These are phyloP conservation scores for Salvelinus alpinus DNA, from an alignment of 2,113 vertebrate species.

Conservation along the genomic window DNA sequence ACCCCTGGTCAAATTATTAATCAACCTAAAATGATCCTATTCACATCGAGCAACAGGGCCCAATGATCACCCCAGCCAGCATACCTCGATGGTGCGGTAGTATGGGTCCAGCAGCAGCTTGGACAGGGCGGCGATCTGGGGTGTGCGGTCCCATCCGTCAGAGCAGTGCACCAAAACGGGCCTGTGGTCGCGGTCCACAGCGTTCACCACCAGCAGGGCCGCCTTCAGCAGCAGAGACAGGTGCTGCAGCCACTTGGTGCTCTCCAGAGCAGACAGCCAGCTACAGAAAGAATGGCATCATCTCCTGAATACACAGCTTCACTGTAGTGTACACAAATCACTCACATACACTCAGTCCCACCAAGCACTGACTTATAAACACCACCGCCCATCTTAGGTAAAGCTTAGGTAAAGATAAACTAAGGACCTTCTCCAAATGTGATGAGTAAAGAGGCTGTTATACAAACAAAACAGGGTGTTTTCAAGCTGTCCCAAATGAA, in stretches of 20 bases:
- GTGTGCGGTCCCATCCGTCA: constrained; percentile 96
- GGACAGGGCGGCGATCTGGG: constrained; percentile 93
- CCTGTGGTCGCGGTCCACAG: constrained; percentile 89
- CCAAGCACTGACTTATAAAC: neutral
- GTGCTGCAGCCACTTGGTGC: constrained; percentile 98
- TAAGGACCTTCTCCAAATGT: neutral
- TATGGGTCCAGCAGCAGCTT: constrained; percentile 95
- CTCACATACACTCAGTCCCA: neutral
- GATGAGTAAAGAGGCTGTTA: neutral
- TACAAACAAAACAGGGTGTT: neutral
- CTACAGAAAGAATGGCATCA: constrained; percentile 59
- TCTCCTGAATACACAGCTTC: neutral
- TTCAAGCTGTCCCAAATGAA: neutral
- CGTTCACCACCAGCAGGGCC: constrained; percentile 87
- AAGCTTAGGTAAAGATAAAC: neutral
- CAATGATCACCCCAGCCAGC: neutral
- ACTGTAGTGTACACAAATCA: neutral
- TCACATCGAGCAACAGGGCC: neutral
- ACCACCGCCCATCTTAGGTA: neutral
- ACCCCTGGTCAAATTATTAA: neutral
- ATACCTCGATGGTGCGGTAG: constrained; percentile 94
- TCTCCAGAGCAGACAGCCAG: constrained; percentile 96
- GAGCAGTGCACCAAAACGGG: constrained; percentile 97
- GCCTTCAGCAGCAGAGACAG: constrained; percentile 93
- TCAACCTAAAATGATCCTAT: constrained; percentile 52